Percentiles rank a stretch among this genome's conserved stretches.
Evolutionary conservation across 2,797 vertebrate genomes (phyloP).

Genomic region (Dicrostonyx torquatus): DNA sequence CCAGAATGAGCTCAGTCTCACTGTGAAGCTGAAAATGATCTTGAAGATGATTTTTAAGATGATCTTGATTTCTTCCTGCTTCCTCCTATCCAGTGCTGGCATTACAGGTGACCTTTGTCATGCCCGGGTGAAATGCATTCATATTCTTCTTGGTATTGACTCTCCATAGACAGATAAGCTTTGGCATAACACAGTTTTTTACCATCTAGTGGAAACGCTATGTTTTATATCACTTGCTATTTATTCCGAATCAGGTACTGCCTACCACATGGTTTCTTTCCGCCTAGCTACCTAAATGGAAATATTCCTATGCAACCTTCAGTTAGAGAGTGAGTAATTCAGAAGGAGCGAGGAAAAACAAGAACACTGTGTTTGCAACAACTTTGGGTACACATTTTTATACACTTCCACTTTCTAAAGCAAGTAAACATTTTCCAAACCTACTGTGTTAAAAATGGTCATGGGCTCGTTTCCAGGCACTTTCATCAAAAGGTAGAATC

Average conservation of each 20-base stretch:
- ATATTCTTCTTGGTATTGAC: not conserved
- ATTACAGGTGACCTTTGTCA: not conserved
- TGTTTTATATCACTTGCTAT: conserved; percentile 26
- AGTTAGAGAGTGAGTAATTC: not conserved
- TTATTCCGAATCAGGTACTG: not conserved
- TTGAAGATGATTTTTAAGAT: too few species aligned
- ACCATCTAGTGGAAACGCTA: not conserved
- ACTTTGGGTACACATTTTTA: not conserved
- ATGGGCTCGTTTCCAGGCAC: not conserved
- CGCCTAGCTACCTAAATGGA: conserved; percentile 24
- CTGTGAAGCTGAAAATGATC: not conserved
- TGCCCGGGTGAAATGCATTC: not conserved
- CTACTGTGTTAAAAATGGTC: not conserved
- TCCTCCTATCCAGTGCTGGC: not conserved
- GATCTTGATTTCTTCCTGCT: not conserved
- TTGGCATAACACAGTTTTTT: not conserved
- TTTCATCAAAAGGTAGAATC: not conserved
- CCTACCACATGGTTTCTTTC: not conserved
- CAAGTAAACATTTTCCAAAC: not conserved
- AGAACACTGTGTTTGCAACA: not conserved
- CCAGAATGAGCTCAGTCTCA: not conserved
- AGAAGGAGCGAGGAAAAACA: not conserved
- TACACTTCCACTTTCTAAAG: not conserved
- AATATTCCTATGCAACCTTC: not conserved
- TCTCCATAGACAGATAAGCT: not conserved